Evolutionary conservation across 2,113 vertebrate genomes (phyloP).

Genomic region (Grammomys surdaster): DNA sequence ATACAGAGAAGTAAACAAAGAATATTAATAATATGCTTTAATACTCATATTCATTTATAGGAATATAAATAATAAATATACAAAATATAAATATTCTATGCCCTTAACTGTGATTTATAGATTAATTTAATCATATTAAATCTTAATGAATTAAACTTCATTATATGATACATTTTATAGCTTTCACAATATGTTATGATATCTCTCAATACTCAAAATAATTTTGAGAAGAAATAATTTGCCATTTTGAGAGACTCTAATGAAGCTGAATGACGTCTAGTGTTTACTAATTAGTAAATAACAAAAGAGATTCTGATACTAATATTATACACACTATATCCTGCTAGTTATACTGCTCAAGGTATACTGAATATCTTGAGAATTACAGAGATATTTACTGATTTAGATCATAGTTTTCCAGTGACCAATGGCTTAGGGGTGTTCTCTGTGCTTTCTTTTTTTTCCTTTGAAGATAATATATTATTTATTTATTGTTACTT

Average conservation of each 20-base stretch:
- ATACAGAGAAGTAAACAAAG: not conserved
- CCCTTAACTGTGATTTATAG: not conserved
- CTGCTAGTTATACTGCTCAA: not conserved
- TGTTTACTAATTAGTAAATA: constrained; percentile 5
- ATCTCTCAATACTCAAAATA: not conserved
- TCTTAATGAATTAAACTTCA: not conserved
- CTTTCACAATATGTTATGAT: not conserved
- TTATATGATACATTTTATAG: constrained; percentile 19
- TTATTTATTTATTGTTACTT: no score
- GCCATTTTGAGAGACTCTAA: constrained; percentile 23
- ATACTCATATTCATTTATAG: not conserved
- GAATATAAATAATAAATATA: not conserved
- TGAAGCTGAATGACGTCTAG: not conserved
- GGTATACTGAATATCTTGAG: not conserved
- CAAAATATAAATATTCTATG: not conserved
- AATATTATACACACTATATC: not conserved
- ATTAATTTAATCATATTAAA: not conserved
- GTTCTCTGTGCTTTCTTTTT: not conserved
- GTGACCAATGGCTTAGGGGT: not conserved
- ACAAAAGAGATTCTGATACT: not conserved
- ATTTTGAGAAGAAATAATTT: not conserved
- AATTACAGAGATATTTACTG: not conserved
- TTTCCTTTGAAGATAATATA: no score
- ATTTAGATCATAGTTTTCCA: not conserved
- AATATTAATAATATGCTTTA: not conserved